Conservation (phyloP, 1,140 invertebrate genomes). For the Euwallacea fornicatus region DNA sequence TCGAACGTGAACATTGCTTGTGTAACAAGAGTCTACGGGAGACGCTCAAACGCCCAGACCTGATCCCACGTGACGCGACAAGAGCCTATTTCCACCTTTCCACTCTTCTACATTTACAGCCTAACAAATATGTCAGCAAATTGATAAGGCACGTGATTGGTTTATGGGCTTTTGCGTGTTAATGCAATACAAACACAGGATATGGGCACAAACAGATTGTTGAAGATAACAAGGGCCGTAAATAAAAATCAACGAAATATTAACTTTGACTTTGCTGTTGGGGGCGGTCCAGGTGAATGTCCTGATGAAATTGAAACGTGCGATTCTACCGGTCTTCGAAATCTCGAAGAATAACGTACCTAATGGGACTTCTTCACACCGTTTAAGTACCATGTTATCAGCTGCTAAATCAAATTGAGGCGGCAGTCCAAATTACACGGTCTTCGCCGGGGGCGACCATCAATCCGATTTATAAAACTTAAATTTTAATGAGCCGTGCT, state of each 20-base stretch:
- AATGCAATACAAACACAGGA: background rate
- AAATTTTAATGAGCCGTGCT: constrained; percentile 9
- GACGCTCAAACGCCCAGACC: too few relatives aligned
- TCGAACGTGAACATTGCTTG: too few relatives aligned
- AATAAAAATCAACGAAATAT: background rate
- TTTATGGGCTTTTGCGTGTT: background rate
- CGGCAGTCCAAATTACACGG: constrained; percentile 9
- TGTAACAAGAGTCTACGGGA: too few relatives aligned
- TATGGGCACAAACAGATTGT: background rate
- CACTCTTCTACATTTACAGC: too few relatives aligned
- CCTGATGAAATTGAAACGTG: too few relatives aligned
- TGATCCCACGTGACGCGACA: too few relatives aligned
- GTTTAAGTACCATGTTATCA: constrained; percentile 8
- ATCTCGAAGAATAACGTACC: background rate
- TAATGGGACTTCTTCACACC: constrained; percentile 1
- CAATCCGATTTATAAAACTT: constrained; percentile 4
- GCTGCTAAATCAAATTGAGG: constrained; percentile 16
- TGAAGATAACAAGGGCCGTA: background rate
- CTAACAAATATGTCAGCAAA: background rate
- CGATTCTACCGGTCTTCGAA: too few relatives aligned
- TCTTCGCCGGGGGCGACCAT: constrained; percentile 1
- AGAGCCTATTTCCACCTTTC: too few relatives aligned
- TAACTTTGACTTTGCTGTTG: too few relatives aligned
- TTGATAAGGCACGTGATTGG: background rate
- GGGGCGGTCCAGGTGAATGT: too few relatives aligned